Base-by-base conservation (phyloP, 64 coral and sea anemone genomes). In the Montipora sp. region DNA sequence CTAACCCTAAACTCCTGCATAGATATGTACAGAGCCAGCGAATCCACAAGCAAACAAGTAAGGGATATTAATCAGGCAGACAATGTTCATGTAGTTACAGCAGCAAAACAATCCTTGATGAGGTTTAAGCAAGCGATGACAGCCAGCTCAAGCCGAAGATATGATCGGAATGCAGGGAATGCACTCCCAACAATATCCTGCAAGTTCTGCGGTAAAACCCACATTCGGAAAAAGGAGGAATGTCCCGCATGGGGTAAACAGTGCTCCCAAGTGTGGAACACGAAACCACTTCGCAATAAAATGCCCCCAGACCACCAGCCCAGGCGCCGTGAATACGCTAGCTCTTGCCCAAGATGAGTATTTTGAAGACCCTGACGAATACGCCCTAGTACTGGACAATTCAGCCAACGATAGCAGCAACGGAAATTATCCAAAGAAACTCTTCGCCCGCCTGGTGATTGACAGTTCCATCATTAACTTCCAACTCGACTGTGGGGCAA, bases 51-150 rank as follows among this genome's bases (percentile, higher is more conserved):
- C 18, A 21, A 60, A 47, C 94, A 87, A 15, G 48, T 92, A 9
- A 92, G 92, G 78, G 23, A 51, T 67, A 96, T 96, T 69, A 73
- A 78, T 58, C 73, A 95, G 87, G 61, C 77, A 55, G 89, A 81
- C 50, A 81, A 91, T 2, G 89, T 74, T 21, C 73, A 76, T 69
- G 80, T 73, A 81, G 58, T 23, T 14, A 48, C 67, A 71, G 83
- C 47, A 22, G 18, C 59, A 83, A 16, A 92, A 83, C 51, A 92
- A 75, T 57, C 81, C 47, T 81, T 8, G 46, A 9, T 47, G 51
- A 55, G 19, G 79, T 75, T 47, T 27, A 92, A 80, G 75, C 69
- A 80, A 92, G 50, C 80, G 55, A 43, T 61, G 67, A n/a, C 66
- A 74, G 77, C 69, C 49, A 24, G 10, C 71, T 15, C 65, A 84